Percentiles rank a stretch among this genome's conserved stretches.
Evolutionary conservation across 1,140 invertebrate species (phyloP).

Genomic region (Pemphigus obesinymphae): DNA sequence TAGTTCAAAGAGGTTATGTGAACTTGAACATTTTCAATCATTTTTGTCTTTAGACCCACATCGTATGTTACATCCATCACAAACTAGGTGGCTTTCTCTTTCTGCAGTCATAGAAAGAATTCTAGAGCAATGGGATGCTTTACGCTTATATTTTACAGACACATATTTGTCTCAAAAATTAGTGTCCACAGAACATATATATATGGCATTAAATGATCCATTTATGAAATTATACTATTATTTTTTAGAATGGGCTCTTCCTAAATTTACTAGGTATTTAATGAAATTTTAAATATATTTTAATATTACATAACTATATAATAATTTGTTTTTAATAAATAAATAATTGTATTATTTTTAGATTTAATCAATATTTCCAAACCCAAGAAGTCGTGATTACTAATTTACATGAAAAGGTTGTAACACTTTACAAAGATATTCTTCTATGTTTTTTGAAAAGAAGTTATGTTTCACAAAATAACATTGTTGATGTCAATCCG

Average conservation of each 20-base stretch:
- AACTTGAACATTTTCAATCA: constrained; percentile 30
- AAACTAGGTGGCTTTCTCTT: constrained; percentile 21
- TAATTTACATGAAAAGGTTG: neutral
- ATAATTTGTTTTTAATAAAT: too few relatives aligned
- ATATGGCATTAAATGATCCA: neutral
- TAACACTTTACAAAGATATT: neutral
- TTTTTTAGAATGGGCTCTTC: neutral
- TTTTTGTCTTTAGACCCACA: constrained; percentile 9
- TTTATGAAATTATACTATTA: neutral
- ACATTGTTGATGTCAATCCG: neutral
- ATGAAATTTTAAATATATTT: too few relatives aligned
- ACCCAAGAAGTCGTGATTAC: neutral
- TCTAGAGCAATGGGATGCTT: neutral
- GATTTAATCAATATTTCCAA: neutral
- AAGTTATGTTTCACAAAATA: neutral
- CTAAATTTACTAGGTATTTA: neutral
- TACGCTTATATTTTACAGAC: neutral
- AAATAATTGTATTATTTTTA: too few relatives aligned
- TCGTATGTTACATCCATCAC: neutral
- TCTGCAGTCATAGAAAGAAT: neutral
- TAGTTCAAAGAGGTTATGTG: neutral
- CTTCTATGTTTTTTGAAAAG: neutral
- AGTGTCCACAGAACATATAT: neutral
- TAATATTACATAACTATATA: too few relatives aligned
- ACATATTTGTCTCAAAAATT: neutral